Evolutionary conservation across 2,888 invertebrate species (phyloP).

Genomic region (Machimus atricapillus): DNA sequence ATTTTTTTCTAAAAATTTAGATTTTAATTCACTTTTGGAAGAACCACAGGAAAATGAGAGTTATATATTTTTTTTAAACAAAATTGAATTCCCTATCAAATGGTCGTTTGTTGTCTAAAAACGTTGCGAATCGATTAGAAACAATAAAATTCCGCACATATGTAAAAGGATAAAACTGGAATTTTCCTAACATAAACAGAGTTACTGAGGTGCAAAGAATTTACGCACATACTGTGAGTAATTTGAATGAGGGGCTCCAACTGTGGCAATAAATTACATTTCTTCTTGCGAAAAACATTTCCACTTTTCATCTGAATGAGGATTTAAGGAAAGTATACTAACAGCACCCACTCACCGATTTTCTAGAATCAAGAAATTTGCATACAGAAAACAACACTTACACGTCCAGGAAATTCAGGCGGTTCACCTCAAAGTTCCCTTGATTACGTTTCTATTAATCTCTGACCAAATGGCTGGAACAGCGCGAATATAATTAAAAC

Average conservation of each 20-base stretch:
- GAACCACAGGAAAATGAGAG: too few relatives aligned
- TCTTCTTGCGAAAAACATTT: neutral
- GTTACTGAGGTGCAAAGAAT: neutral
- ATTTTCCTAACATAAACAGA: neutral
- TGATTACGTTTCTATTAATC: neutral
- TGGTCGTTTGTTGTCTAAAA: too few relatives aligned
- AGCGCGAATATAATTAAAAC: neutral
- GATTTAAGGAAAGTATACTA: neutral
- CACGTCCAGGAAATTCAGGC: neutral
- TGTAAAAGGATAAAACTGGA: too few relatives aligned
- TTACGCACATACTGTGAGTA: neutral
- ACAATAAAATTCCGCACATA: too few relatives aligned
- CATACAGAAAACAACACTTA: neutral
- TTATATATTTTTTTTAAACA: too few relatives aligned
- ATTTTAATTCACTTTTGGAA: too few relatives aligned
- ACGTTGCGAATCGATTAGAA: too few relatives aligned
- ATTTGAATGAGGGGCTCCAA: neutral
- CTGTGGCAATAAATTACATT: neutral
- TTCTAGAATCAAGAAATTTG: neutral
- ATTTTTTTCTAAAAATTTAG: too few relatives aligned
- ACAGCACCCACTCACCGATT: neutral
- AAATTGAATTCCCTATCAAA: too few relatives aligned
- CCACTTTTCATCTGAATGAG: neutral
- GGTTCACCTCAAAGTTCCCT: neutral
- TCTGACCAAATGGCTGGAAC: neutral